Evolutionary conservation across 35 echinoderm and acorn worm genomes (phyloP).

Genomic region (Strongylocentrotus purpuratus): DNA sequence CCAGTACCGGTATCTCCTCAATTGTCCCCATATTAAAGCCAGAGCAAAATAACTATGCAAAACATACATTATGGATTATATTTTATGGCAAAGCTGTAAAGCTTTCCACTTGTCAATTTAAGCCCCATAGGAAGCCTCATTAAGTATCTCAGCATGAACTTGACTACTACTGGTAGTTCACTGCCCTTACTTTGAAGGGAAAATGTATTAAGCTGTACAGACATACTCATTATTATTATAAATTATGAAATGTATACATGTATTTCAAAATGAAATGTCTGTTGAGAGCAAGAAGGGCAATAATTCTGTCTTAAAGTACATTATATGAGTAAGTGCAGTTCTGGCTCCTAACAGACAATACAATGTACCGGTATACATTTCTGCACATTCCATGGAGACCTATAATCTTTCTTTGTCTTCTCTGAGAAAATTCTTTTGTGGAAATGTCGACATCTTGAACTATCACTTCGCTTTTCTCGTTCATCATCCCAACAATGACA

Average conservation of each 20-base stretch:
- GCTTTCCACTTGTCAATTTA: too few species aligned
- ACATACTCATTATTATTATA: too few species aligned
- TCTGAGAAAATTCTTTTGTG: neutral
- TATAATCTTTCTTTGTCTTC: neutral
- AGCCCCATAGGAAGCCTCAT: neutral
- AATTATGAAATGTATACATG: too few species aligned
- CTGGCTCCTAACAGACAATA: too few species aligned
- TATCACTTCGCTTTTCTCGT: neutral
- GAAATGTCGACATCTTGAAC: neutral
- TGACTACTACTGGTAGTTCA: neutral
- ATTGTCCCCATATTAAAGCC: too few species aligned
- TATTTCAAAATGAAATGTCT: too few species aligned
- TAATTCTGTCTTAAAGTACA: too few species aligned
- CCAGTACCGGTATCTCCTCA: too few species aligned
- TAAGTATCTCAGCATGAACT: neutral
- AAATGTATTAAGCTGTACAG: neutral
- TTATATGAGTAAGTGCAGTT: too few species aligned
- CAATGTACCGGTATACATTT: neutral
- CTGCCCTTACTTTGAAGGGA: neutral
- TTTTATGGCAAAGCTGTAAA: too few species aligned
- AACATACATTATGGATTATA: neutral
- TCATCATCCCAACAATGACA: neutral
- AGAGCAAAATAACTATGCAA: neutral
- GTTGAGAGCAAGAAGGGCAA: too few species aligned
- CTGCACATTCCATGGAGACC: neutral